Conservation (phyloP, 2,113 vertebrate genomes). For the Sturnus vulgaris region DNA sequence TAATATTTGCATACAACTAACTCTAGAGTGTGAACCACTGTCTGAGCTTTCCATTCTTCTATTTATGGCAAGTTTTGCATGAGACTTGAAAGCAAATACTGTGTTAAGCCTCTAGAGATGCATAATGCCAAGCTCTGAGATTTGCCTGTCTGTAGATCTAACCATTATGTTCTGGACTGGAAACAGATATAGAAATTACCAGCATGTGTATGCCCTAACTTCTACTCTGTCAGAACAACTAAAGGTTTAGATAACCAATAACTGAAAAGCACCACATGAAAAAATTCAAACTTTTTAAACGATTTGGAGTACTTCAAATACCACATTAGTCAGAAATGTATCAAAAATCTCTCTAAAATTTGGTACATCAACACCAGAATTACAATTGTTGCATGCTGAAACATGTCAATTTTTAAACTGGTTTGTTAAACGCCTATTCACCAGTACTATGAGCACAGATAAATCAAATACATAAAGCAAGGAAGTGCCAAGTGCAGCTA, state of each 20-base stretch:
- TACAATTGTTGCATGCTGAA: not conserved
- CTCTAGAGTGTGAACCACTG: not conserved
- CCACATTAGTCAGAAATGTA: not conserved
- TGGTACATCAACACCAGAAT: not conserved
- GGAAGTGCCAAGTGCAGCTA: not conserved
- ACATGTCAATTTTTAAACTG: not conserved
- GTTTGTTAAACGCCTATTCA: not conserved
- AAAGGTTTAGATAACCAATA: not conserved
- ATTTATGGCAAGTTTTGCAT: not conserved
- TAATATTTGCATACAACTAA: not conserved
- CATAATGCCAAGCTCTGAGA: not conserved
- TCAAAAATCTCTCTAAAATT: not conserved
- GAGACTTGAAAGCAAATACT: not conserved
- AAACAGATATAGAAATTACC: too few relatives aligned
- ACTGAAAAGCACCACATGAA: not conserved
- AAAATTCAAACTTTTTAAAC: not conserved
- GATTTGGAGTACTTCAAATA: not conserved
- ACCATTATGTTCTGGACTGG: not conserved
- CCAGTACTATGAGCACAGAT: not conserved
- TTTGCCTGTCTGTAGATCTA: not conserved
- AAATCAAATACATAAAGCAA: not conserved
- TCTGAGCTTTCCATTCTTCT: not conserved
- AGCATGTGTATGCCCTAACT: too few relatives aligned
- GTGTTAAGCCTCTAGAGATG: not conserved
- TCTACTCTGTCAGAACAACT: not conserved